Evolutionary conservation across 2,888 invertebrate species (phyloP).

Genomic region (Dastarcus helophoroides): DNA sequence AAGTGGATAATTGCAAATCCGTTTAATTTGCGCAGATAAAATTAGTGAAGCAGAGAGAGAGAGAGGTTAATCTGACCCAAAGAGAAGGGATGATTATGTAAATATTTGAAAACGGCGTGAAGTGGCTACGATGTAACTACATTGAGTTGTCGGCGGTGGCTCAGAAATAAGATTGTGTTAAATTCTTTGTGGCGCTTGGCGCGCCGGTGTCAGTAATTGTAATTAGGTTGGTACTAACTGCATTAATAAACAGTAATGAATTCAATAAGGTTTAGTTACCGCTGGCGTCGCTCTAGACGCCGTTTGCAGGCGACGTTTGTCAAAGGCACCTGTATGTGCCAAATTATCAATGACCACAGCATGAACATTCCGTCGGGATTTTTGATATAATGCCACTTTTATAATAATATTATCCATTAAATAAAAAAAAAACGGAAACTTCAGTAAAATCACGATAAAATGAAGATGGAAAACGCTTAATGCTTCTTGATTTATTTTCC

Average conservation of each 20-base stretch:
- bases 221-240: slow-evolving; percentile 36
- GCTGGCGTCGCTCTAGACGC: slow-evolving; percentile 1
- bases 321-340: slow-evolving; percentile 4
- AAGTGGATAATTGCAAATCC: too few species aligned
- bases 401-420: too few species aligned
- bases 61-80: slow-evolving; percentile 1
- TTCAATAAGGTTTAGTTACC: slow-evolving; percentile 31
- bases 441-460: too few species aligned
- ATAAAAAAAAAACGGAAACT: too few species aligned
- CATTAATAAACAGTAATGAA: slow-evolving; percentile 37
- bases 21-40: too few species aligned
- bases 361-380: too few species aligned
- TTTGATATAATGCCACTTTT: too few species aligned
- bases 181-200: slow-evolving; percentile 25
- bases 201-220: slow-evolving; percentile 25
- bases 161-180: slow-evolving; percentile 26
- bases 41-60: too few species aligned
- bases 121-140: slow-evolving; percentile 4
- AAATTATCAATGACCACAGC: neutral
- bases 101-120: slow-evolving; percentile 3
- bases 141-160: slow-evolving; percentile 4
- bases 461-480: too few species aligned
- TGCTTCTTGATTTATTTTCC: too few species aligned
- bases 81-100: slow-evolving; percentile 2
- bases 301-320: neutral